These are phyloP conservation scores for Caenorhabditis latens DNA, from an alignment of 1,140 invertebrate genomes.

Conservation along the genomic window DNA sequence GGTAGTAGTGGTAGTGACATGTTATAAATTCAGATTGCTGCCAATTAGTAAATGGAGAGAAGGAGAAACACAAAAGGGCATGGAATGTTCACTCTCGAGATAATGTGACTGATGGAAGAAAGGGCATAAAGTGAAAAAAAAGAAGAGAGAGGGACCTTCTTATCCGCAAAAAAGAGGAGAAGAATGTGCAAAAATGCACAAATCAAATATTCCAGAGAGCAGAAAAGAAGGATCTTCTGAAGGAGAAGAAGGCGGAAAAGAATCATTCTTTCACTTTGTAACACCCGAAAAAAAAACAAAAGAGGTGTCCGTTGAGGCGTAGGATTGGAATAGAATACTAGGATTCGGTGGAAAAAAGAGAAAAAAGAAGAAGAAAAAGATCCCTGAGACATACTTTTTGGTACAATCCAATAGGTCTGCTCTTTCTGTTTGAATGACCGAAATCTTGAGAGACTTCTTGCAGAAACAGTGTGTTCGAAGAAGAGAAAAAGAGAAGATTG, in stretches of 20 bases:
- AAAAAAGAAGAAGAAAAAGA: background rate
- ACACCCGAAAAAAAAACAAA: conserved; percentile 47
- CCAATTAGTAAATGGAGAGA: conserved; percentile 1
- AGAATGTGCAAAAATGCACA: conserved; percentile 48
- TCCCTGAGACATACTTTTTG: background rate
- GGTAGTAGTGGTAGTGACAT: background rate
- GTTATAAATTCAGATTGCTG: conserved; percentile 26
- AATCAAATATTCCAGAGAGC: conserved; percentile 48
- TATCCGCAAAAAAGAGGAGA: background rate
- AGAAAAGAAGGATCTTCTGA: conserved; percentile 16
- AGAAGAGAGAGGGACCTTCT: background rate
- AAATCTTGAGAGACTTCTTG: conserved; percentile 21
- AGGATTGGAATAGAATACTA: background rate
- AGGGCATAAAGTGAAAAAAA: background rate
- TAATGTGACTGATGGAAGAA: conserved; percentile 9
- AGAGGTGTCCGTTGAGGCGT: conserved; percentile 43
- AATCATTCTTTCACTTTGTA: conserved; percentile 47
- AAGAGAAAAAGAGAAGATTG: conserved; percentile 21
- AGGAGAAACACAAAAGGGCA: conserved; percentile 7
- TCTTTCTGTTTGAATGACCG: conserved; percentile 32
- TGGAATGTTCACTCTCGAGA: background rate
- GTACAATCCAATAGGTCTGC: background rate
- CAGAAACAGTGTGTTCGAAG: background rate
- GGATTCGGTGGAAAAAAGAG: too few species aligned
- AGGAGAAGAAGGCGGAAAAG: background rate